A percentile compares a stretch with the other conserved stretches of the same genome.
Conservation (phyloP, 2,797 vertebrate species). For the Macropodus opercularis region DNA sequence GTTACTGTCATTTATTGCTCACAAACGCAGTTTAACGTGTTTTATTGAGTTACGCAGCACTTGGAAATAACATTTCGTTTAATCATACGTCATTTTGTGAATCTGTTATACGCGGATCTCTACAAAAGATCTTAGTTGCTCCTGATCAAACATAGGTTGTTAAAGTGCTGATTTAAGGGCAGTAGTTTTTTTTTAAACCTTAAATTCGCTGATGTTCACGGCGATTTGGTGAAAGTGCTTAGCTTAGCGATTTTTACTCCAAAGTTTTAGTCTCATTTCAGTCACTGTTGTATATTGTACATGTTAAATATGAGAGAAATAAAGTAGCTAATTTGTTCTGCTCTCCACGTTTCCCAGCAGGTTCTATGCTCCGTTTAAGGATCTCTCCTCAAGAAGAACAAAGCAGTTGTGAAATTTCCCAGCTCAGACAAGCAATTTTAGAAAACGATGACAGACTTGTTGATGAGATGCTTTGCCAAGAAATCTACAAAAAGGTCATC, state of each 20-base stretch:
- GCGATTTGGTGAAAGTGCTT: too few species aligned
- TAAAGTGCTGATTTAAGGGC: accelerated
- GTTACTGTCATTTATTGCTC: neutral
- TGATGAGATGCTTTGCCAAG: slow-evolving; percentile 84
- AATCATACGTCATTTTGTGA: accelerated
- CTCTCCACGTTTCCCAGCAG: slow-evolving; percentile 23
- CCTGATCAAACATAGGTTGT: accelerated
- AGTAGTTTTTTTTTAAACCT: neutral
- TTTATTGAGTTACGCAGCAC: neutral
- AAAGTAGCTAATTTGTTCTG: neutral
- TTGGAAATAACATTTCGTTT: neutral
- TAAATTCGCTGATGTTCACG: too few species aligned
- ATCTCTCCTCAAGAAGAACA: slow-evolving; percentile 81
- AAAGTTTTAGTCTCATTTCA: too few species aligned
- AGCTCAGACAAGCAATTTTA: slow-evolving; percentile 83
- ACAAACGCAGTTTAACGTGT: accelerated
- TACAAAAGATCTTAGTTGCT: neutral
- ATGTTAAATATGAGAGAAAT: too few species aligned
- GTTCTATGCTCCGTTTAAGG: slow-evolving; percentile 84
- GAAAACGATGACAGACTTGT: slow-evolving; percentile 84
- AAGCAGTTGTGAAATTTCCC: slow-evolving; percentile 74
- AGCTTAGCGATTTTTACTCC: too few species aligned
- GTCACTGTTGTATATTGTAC: too few species aligned
- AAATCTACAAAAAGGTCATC: slow-evolving; percentile 87
- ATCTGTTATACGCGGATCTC: slow-evolving; percentile 5